Conservation (phyloP, 2,113 vertebrate species). For the Myotis lucifugus region DNA sequence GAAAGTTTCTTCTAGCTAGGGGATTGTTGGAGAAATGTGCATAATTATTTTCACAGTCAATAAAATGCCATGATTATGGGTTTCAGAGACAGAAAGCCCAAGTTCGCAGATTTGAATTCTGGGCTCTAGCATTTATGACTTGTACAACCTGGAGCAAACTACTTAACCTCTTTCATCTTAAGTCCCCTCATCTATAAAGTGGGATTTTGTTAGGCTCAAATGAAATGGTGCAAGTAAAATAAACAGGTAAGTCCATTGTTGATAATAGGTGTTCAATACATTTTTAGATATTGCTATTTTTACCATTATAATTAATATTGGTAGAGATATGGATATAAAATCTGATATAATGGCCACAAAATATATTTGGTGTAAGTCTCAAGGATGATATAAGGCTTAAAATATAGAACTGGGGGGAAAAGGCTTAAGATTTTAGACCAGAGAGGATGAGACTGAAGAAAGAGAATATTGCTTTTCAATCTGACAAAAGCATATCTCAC, state of each 20-base stretch:
- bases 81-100: not conserved
- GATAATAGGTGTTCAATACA: not conserved
- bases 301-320: not conserved
- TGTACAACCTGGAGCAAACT: not conserved
- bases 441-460: not conserved
- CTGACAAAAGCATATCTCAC: not conserved
- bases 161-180: not conserved
- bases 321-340: not conserved
- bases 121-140: not conserved
- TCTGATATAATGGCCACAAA: not conserved
- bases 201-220: not conserved
- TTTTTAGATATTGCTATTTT: not conserved
- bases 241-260: not conserved
- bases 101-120: not conserved
- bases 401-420: not conserved
- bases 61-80: not conserved
- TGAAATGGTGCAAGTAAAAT: not conserved
- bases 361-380: slow-evolving; percentile 21
- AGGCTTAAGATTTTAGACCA: not conserved
- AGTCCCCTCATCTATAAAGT: not conserved
- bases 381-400: not conserved
- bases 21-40: not conserved
- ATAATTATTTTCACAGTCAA: not conserved
- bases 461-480: not conserved
- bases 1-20: not conserved